phyloP scores from a whole-genome alignment of 2,888 invertebrate genomes.

The Meiosimyza platycephala region DNA sequence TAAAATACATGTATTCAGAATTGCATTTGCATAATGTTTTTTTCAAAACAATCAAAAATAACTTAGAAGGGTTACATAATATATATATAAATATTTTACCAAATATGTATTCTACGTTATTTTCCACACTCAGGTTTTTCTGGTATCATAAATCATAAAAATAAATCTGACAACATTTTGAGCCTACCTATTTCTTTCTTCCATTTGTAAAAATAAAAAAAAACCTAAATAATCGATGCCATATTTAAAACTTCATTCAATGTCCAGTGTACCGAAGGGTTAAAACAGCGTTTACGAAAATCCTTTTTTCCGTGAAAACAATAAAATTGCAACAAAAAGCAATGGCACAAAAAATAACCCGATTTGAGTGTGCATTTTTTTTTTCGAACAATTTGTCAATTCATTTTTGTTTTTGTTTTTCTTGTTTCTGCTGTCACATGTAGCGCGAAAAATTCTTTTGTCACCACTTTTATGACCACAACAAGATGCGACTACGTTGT shows the following conservation, averaged over 20 bases:
- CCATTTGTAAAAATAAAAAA: neutral
- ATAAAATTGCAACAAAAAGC: conserved; percentile 20
- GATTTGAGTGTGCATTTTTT: neutral
- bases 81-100: neutral
- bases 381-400: neutral
- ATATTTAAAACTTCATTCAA: neutral
- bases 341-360: conserved; percentile 4
- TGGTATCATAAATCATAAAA: conserved; percentile 25
- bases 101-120: neutral
- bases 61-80: neutral
- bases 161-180: neutral
- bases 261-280: conserved; percentile 14
- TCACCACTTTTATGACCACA: conserved; percentile 26
- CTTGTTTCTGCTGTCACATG: neutral
- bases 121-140: conserved; percentile 30
- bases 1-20: no score
- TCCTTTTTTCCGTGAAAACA: conserved; percentile 26
- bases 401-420: neutral
- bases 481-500: conserved; percentile 17
- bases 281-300: conserved; percentile 13
- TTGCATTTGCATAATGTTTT: neutral
- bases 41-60: neutral
- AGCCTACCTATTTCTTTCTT: neutral
- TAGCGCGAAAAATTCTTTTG: conserved; percentile 30
- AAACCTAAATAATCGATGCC: neutral